A percentile compares a stretch with the other conserved stretches of the same genome.
Evolutionary conservation across 2,888 invertebrate genomes (phyloP).

Genomic region (Xanthia icteritia): DNA sequence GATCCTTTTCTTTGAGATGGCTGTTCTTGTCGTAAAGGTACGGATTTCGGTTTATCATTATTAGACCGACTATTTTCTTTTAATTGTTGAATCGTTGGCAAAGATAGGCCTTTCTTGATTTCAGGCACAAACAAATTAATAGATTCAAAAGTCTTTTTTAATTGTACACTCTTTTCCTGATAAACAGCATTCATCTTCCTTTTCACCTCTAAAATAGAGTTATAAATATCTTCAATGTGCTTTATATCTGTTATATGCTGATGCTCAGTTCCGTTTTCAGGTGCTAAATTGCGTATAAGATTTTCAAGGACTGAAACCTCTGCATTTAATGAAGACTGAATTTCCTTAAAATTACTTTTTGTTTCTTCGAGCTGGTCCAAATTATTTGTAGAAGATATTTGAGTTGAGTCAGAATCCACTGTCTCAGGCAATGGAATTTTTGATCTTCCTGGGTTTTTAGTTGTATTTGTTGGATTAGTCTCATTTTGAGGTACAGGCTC

Average conservation of each 20-base stretch:
- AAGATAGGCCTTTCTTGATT: conserved; percentile 14
- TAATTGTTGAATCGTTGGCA: conserved; percentile 13
- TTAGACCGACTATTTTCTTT: background rate
- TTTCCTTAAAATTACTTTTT: background rate
- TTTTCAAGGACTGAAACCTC: background rate
- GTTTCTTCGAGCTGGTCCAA: background rate
- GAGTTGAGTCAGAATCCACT: background rate
- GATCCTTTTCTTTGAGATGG: background rate
- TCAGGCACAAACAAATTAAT: conserved; percentile 19
- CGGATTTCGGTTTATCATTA: background rate
- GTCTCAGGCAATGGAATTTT: background rate
- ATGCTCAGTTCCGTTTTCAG: background rate
- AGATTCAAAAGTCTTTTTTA: conserved; percentile 12
- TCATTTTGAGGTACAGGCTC: background rate
- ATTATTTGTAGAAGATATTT: conserved; percentile 7
- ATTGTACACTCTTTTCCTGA: background rate
- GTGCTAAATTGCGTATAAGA: background rate
- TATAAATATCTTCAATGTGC: conserved; percentile 17
- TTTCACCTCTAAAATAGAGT: conserved; percentile 11
- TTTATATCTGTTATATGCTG: background rate
- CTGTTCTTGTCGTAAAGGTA: background rate
- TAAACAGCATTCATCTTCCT: conserved; percentile 1
- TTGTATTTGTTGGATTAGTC: background rate
- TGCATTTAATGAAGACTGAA: conserved; percentile 3
- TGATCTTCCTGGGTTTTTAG: background rate